Evolutionary conservation across 1,140 invertebrate genomes (phyloP), one percentile per base, ranked within the genome.

Genomic region (Danaus plexippus): DNA sequence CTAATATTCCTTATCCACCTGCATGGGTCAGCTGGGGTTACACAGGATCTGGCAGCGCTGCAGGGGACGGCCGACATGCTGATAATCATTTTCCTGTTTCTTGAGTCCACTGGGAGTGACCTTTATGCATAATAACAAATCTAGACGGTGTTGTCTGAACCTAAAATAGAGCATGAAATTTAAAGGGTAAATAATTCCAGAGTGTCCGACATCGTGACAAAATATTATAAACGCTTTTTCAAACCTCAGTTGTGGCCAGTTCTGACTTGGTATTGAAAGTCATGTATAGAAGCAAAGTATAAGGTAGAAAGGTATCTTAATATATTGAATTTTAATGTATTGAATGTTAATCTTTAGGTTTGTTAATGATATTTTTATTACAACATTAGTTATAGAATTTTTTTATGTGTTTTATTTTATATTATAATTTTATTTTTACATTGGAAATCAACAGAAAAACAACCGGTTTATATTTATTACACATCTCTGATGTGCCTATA

Each of bases 51-150:
- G 42, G 40, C 11, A 48, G 12, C 47, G 50, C 50, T 43, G 50
- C 50, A 43, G 50, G 50, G 42, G 50, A 52, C 50, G 50, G 42
- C 50, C 41, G 50, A 52, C 50, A 43, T 52, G 50, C 50, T 52
- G 50, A 52, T 52, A 52, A 52, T 9, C 50, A 52, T 52, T 52
- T 52, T 52, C 50, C 50, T 52, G 50, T 52, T 43, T 52, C 50
- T 12, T 9, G 42, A 32, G 41, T 10, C 22, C 11, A 52, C 43
- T 43, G 43, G 50, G 43, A 43, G 22, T 43, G 40, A 40, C 50
- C 50, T 52, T 43, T 52, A 32, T 32, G 22, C 22, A 32, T 32
- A 32, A 32, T 32, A 32, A 32, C 22, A 32, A 32, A 32, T 32
- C 22, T 32, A 32, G 22, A 32, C 22, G 22, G 22, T 32, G 22